Evolutionary conservation across 2,113 vertebrate genomes (phyloP).

Genomic region (Callocephalon fimbriatum): DNA sequence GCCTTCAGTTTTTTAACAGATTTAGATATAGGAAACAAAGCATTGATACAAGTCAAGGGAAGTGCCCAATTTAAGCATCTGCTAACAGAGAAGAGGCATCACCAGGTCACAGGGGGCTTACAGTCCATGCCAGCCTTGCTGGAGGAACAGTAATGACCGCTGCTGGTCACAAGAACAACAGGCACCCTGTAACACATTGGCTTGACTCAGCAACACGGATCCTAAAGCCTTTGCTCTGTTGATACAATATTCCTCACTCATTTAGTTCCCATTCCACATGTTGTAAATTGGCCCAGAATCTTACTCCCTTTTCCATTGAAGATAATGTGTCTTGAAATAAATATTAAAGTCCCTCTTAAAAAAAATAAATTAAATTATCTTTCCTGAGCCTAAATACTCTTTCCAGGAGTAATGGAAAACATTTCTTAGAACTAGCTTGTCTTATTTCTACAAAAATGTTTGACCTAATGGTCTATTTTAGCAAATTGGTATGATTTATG

Average conservation of each 20-base stretch:
- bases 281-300: not conserved
- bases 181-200: not conserved
- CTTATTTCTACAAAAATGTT: conserved; percentile 14
- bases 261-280: not conserved
- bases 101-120: not conserved
- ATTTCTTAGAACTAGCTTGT: not conserved
- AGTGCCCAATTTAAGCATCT: not conserved
- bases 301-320: not conserved
- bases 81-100: not conserved
- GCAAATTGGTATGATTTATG: not conserved
- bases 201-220: not conserved
- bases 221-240: not conserved
- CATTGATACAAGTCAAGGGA: not conserved
- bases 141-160: not conserved
- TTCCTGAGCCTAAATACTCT: not conserved
- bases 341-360: not conserved
- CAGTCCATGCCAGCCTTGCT: not conserved
- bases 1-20: not conserved
- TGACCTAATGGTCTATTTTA: conserved; percentile 5
- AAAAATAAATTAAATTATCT: not conserved
- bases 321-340: not conserved
- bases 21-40: not conserved
- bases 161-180: not conserved
- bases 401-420: not conserved
- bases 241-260: not conserved